These are phyloP conservation scores for Drosophila yooni DNA, from an alignment of 2,888 invertebrate genomes.

Conservation along the genomic window DNA sequence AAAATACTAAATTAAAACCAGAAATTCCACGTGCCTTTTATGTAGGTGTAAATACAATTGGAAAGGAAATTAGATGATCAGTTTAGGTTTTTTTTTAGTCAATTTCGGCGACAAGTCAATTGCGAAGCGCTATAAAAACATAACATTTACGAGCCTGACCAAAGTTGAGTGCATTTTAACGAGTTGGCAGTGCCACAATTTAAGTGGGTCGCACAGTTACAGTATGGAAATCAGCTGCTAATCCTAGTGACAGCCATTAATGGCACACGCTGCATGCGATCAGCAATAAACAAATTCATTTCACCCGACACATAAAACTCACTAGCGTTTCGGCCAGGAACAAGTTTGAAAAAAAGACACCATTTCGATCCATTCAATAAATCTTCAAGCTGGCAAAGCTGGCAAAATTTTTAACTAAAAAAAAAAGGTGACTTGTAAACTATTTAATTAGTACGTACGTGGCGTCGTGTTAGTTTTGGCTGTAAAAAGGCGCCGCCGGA, in stretches of 20 bases:
- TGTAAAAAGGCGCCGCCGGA: conserved; percentile 74
- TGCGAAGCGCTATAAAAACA: conserved; percentile 32
- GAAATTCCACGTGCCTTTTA: neutral
- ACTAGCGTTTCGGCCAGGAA: conserved; percentile 35
- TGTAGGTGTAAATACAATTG: neutral
- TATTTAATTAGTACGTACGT: conserved; percentile 77
- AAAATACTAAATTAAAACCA: neutral
- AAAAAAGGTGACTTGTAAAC: conserved; percentile 72
- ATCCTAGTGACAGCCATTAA: conserved; percentile 74
- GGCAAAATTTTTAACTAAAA: conserved; percentile 11
- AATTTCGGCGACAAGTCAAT: conserved; percentile 30
- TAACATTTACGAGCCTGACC: conserved; percentile 47
- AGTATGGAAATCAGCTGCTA: conserved; percentile 46
- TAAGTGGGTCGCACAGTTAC: neutral
- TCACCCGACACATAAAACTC: conserved; percentile 47
- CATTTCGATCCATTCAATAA: conserved; percentile 50
- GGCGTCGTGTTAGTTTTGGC: conserved; percentile 73
- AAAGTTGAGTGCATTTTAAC: conserved; percentile 43
- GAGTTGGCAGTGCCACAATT: conserved; percentile 35
- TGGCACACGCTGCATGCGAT: conserved; percentile 72
- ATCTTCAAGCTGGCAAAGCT: conserved; percentile 25
- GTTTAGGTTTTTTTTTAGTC: conserved; percentile 10
- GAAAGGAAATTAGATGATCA: neutral
- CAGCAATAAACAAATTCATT: conserved; percentile 77
- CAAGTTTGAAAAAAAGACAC: conserved; percentile 49